Conservation (phyloP, 2,113 vertebrate genomes). For the Microcebus jonahi region DNA sequence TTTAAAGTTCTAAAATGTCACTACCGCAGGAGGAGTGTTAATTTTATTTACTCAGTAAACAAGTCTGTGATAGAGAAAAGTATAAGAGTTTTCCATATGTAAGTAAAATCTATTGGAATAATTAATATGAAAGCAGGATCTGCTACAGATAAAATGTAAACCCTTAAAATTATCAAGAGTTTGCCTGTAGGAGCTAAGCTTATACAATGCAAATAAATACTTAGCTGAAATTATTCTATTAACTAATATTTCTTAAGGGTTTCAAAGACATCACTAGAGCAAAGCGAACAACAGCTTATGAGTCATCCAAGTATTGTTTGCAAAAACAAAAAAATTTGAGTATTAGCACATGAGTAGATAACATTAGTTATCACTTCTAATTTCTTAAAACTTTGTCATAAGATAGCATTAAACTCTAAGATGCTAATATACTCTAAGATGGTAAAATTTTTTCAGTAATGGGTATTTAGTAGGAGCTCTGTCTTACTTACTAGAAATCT, state of each 20-base stretch:
- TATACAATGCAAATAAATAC: conserved; percentile 16
- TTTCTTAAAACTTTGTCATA: not conserved
- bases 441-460: not conserved
- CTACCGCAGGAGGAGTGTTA: not conserved
- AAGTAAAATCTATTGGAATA: conserved; percentile 15
- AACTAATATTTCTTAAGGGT: not conserved
- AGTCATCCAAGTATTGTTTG: not conserved
- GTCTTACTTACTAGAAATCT: not conserved
- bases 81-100: not conserved
- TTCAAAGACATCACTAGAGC: not conserved
- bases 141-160: not conserved
- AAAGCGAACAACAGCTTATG: not conserved
- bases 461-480: not conserved
- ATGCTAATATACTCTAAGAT: not conserved
- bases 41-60: not conserved
- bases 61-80: not conserved
- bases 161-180: not conserved
- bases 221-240: not conserved
- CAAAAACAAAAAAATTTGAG: not conserved
- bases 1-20: conserved; percentile 20
- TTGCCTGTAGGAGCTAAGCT: not conserved
- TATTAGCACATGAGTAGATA: not conserved
- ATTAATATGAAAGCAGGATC: not conserved
- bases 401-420: not conserved
- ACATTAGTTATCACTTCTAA: not conserved